These are phyloP conservation scores for Neoitamus cyanurus DNA, from an alignment of 2,888 invertebrate species.

Conservation along the genomic window DNA sequence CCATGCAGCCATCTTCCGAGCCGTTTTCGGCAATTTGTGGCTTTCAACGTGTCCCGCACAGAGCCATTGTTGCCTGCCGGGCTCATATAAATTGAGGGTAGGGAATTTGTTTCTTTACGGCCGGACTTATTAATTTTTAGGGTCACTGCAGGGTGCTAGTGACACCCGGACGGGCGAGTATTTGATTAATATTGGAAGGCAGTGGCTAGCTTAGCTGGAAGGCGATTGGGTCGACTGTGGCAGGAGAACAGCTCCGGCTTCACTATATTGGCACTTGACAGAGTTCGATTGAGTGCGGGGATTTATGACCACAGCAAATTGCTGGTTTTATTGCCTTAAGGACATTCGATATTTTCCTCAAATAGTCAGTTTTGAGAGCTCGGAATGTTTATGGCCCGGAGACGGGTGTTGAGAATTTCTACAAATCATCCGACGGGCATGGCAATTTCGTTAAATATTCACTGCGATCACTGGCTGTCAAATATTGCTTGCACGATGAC, in stretches of 20 bases:
- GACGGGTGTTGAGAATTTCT: background rate
- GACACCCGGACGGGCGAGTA: slow-evolving; percentile 5
- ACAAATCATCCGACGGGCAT: background rate
- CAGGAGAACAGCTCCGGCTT: background rate
- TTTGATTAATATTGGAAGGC: slow-evolving; percentile 31
- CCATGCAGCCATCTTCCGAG: slow-evolving; percentile 14
- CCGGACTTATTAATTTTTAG: slow-evolving; percentile 35
- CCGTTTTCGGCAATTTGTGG: slow-evolving; percentile 35
- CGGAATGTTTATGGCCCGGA: background rate
- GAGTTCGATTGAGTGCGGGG: background rate
- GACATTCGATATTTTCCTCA: background rate
- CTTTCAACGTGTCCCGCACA: slow-evolving; percentile 9
- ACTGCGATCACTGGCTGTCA: background rate
- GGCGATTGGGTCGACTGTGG: background rate
- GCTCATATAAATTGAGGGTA: slow-evolving; percentile 21
- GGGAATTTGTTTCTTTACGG: slow-evolving; percentile 35
- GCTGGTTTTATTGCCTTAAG: slow-evolving; percentile 16
- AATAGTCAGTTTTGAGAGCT: background rate
- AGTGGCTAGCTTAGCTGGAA: background rate
- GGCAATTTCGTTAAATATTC: background rate
- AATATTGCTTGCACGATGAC: background rate
- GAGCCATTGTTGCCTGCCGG: background rate
- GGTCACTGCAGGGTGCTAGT: slow-evolving; percentile 19
- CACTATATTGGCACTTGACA: slow-evolving; percentile 8
- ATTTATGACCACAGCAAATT: background rate